Evolutionary conservation across 2,888 invertebrate species (phyloP).

Genomic region (Patella depressa): DNA sequence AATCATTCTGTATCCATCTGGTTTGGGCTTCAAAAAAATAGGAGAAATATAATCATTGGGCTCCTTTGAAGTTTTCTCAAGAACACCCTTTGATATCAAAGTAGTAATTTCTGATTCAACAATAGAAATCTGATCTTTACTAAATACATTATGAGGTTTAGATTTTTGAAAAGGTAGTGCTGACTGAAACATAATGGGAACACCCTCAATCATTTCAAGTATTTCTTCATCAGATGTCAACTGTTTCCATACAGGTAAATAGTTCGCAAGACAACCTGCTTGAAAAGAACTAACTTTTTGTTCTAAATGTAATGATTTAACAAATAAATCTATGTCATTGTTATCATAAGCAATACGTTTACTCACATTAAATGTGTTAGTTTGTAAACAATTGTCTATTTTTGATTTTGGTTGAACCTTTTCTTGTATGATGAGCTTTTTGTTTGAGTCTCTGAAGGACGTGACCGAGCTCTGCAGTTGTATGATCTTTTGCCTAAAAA

Average conservation of each 20-base stretch:
- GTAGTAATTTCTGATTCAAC: not conserved
- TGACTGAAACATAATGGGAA: not conserved
- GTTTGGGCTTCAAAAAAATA: conserved; percentile 23
- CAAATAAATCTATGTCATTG: too few relatives aligned
- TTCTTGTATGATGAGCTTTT: too few relatives aligned
- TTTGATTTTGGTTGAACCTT: too few relatives aligned
- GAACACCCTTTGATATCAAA: conserved; percentile 1
- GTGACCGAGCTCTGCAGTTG: too few relatives aligned
- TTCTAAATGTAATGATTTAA: not conserved
- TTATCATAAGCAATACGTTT: too few relatives aligned
- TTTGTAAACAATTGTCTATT: too few relatives aligned
- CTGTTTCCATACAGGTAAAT: conserved; percentile 12
- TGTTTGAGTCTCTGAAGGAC: too few relatives aligned
- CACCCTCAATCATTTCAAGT: conserved; percentile 3
- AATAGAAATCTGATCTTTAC: not conserved
- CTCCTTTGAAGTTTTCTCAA: not conserved
- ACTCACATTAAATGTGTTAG: too few relatives aligned
- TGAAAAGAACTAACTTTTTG: conserved; percentile 11
- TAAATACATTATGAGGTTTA: not conserved
- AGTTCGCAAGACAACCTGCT: conserved; percentile 6
- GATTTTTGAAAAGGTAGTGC: too few relatives aligned
- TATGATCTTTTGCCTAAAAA: not conserved
- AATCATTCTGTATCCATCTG: conserved; percentile 20
- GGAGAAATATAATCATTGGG: conserved; percentile 29
- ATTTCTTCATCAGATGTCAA: conserved; percentile 18